phyloP scores from a whole-genome alignment of 2,797 vertebrate genomes.

The Sebastiscus tertius region DNA sequence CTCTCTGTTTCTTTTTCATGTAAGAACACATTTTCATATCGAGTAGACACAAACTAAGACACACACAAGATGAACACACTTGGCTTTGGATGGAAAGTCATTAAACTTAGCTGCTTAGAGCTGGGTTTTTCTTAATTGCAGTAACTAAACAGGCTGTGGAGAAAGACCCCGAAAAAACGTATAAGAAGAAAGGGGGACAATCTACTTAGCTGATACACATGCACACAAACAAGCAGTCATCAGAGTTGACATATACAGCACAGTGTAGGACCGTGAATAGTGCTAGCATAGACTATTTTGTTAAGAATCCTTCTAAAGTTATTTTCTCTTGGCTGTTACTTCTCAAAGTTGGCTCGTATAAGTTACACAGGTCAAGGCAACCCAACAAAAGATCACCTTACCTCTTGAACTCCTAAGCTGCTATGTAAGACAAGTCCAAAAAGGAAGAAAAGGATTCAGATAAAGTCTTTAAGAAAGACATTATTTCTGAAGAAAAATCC shows the following conservation, averaged over 20 bases:
- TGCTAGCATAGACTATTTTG: not conserved
- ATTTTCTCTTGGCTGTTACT: not conserved
- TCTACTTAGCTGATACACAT: not conserved
- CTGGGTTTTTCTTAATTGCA: not conserved
- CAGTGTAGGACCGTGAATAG: not conserved
- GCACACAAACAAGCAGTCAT: not conserved
- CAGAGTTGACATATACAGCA: not conserved
- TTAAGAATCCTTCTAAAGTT: not conserved
- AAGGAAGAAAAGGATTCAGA: constrained; percentile 1
- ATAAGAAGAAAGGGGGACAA: constrained; percentile 31
- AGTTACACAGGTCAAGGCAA: not conserved
- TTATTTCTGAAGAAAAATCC: constrained; percentile 8
- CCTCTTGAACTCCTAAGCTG: not conserved
- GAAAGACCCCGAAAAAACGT: constrained; percentile 6
- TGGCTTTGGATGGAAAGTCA: not conserved
- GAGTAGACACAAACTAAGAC: not conserved
- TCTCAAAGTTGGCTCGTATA: not conserved
- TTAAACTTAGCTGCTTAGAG: not conserved
- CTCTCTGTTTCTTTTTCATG: not conserved
- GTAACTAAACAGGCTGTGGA: not conserved
- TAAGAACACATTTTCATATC: not conserved
- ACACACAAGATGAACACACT: not conserved
- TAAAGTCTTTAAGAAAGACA: not conserved
- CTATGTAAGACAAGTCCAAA: not conserved
- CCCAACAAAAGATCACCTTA: not conserved